phyloP scores from a whole-genome alignment of 2,888 invertebrate genomes.

The Dusona sp. region DNA sequence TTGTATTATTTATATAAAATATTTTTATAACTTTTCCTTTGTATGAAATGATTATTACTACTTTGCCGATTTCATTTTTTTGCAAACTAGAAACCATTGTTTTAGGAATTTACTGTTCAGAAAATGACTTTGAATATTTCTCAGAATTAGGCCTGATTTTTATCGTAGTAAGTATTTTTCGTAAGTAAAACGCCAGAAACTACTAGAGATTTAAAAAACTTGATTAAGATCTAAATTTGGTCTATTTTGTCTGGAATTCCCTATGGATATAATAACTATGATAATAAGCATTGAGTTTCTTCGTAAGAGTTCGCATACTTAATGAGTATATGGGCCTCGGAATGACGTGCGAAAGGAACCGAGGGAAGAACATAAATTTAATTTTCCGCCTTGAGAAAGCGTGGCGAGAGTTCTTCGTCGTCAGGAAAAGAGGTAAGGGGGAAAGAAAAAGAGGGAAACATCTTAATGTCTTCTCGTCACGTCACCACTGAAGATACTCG shows the following conservation, averaged over 20 bases:
- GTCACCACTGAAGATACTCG: constrained; percentile 15
- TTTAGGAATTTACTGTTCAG: too few species aligned
- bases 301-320: constrained; percentile 25
- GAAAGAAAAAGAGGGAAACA: background rate
- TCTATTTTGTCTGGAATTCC: background rate
- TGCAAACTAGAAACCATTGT: too few species aligned
- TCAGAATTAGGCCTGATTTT: background rate
- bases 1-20: too few species aligned
- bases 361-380: constrained; percentile 54
- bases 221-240: background rate
- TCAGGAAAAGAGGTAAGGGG: background rate
- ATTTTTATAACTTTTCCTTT: background rate
- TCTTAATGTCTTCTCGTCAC: constrained; percentile 41
- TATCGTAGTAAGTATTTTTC: background rate
- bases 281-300: constrained; percentile 15
- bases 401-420: constrained; percentile 5
- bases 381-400: constrained; percentile 18
- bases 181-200: background rate
- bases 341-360: constrained; percentile 22
- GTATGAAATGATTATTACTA: too few species aligned
- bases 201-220: background rate
- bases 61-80: too few species aligned
- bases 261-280: background rate
- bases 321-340: constrained; percentile 13
- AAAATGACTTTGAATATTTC: too few species aligned